These are phyloP conservation scores for Melanotaenia duboulayi DNA, from an alignment of 2,113 vertebrate genomes.

Conservation along the genomic window DNA sequence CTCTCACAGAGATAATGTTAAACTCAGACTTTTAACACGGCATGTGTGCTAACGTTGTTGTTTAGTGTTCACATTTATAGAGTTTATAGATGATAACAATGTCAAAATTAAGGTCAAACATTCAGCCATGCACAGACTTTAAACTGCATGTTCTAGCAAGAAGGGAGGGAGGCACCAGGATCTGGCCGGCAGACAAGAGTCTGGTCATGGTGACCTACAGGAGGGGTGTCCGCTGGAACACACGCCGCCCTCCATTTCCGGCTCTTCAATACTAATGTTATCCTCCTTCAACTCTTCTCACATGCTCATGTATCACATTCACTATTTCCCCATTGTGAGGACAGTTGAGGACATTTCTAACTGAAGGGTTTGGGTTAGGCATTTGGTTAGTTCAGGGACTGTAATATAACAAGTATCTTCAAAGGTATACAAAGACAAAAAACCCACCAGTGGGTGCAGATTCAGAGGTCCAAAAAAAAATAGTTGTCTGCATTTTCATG, in stretches of 20 bases:
- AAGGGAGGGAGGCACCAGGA: constrained; percentile 24
- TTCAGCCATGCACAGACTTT: constrained; percentile 13
- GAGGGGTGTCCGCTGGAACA: constrained; percentile 61
- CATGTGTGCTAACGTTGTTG: no score
- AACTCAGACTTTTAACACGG: no score
- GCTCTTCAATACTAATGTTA: constrained; percentile 1
- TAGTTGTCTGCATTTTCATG: constrained; percentile 43
- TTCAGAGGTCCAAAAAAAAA: constrained; percentile 33
- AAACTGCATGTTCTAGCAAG: constrained; percentile 24
- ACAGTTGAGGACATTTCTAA: not conserved
- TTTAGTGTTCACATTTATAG: not conserved
- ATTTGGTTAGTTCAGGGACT: not conserved
- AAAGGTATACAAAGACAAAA: not conserved
- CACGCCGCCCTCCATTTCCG: constrained; percentile 25
- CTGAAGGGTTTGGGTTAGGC: not conserved
- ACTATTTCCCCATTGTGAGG: not conserved
- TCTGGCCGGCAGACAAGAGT: constrained; percentile 56
- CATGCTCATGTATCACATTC: not conserved
- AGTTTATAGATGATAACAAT: constrained; percentile 14
- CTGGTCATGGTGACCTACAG: constrained; percentile 69
- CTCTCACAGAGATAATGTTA: no score
- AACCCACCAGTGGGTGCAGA: not conserved
- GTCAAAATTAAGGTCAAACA: constrained; percentile 43
- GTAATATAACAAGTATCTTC: not conserved
- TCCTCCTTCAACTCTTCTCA: not conserved